phyloP scores from a whole-genome alignment of 2,113 vertebrate species.

The Mirounga angustirostris region DNA sequence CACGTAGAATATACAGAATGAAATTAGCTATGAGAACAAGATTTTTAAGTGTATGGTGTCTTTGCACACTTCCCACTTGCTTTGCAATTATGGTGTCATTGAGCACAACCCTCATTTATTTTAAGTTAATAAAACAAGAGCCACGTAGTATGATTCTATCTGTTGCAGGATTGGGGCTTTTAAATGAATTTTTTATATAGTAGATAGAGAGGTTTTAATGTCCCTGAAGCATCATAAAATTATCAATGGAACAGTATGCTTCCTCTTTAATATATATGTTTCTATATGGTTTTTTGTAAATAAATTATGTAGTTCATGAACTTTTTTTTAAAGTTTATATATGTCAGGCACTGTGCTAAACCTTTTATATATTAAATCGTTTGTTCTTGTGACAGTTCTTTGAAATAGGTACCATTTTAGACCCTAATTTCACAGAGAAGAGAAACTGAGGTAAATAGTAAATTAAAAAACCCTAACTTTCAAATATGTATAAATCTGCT shows the following conservation, averaged over 20 bases:
- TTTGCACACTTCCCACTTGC: neutral
- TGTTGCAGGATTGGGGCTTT: neutral
- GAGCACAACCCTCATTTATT: neutral
- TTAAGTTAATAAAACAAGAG: neutral
- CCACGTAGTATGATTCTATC: neutral
- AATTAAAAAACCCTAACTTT: neutral
- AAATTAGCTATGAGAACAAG: neutral
- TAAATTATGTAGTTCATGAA: neutral
- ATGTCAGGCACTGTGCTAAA: neutral
- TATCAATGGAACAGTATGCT: neutral
- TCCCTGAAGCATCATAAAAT: neutral
- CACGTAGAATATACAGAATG: neutral
- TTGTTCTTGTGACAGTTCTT: neutral
- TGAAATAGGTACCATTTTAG: neutral
- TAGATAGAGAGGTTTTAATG: neutral
- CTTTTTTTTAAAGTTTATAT: neutral
- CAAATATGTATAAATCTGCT: neutral
- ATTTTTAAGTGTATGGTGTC: neutral
- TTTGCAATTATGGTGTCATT: neutral
- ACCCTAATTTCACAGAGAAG: neutral
- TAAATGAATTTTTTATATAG: neutral
- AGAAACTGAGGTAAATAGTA: constrained; percentile 22
- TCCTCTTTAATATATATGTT: neutral
- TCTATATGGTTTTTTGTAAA: neutral
- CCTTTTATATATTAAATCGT: neutral